phyloP scores from a whole-genome alignment of 2,888 invertebrate genomes.

The Parapristionchus giblindavisi region DNA sequence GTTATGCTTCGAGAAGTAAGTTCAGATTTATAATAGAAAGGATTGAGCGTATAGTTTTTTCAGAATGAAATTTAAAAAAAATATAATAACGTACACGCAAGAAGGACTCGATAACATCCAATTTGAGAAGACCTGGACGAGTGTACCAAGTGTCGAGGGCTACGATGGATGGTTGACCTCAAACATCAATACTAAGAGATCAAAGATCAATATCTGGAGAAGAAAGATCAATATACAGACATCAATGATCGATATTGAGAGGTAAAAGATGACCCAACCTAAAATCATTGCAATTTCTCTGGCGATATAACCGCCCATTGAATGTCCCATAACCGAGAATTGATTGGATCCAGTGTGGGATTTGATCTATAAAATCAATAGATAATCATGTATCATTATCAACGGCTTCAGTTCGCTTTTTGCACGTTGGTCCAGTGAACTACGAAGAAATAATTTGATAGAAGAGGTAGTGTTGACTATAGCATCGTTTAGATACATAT shows the following conservation, averaged over 20 bases:
- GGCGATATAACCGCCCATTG: slow-evolving; percentile 63
- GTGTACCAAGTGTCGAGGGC: slow-evolving; percentile 62
- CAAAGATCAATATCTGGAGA: neutral
- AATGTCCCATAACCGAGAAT: slow-evolving; percentile 62
- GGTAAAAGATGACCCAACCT: slow-evolving; percentile 35
- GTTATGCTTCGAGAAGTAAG: neutral
- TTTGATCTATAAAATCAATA: slow-evolving; percentile 42
- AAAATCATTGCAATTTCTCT: slow-evolving; percentile 55
- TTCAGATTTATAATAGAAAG: neutral
- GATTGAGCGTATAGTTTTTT: neutral
- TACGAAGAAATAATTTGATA: too few species aligned
- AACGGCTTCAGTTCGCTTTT: too few species aligned
- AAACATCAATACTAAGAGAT: slow-evolving; percentile 10
- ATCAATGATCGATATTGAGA: neutral
- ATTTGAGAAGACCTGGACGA: slow-evolving; percentile 47
- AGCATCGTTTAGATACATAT: neutral
- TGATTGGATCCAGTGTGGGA: slow-evolving; percentile 46
- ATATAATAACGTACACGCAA: slow-evolving; percentile 41
- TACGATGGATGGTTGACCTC: slow-evolving; percentile 52
- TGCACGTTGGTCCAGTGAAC: too few species aligned
- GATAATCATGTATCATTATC: neutral
- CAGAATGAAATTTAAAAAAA: neutral
- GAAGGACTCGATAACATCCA: slow-evolving; percentile 50
- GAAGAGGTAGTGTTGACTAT: slow-evolving; percentile 28
- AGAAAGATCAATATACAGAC: neutral